A percentile compares a stretch with the other conserved stretches of the same genome.
These are phyloP conservation scores for Cydia strobilella DNA, from an alignment of 1,140 invertebrate species.

Conservation along the genomic window DNA sequence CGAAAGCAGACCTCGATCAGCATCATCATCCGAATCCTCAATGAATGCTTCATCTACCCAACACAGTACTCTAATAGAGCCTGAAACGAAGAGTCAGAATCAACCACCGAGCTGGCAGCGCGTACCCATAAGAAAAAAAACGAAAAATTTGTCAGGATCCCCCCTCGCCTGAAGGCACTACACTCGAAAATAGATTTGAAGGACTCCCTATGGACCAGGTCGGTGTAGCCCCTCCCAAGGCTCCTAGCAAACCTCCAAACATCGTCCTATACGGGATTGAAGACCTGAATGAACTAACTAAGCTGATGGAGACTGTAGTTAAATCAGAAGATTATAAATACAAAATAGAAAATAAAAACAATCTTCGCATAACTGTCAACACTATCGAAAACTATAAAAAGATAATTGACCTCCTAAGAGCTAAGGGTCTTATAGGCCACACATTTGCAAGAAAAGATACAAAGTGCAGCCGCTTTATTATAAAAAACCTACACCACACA, in stretches of 20 bases:
- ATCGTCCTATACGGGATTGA: conserved; percentile 31
- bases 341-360: conserved; percentile 12
- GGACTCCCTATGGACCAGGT: background rate
- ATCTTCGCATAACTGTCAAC: background rate
- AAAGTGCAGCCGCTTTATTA: conserved; percentile 6
- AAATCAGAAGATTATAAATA: background rate
- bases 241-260: conserved; percentile 1
- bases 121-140: background rate
- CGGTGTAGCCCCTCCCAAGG: background rate
- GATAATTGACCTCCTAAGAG: background rate
- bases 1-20: background rate
- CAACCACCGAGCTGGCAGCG: background rate
- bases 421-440: conserved; percentile 24
- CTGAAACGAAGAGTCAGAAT: background rate
- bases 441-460: conserved; percentile 7
- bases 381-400: conserved; percentile 11
- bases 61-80: background rate
- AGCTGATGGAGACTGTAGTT: background rate
- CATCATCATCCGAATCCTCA: background rate
- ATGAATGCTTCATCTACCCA: background rate
- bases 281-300: conserved; percentile 26
- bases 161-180: background rate
- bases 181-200: background rate
- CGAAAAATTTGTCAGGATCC: background rate
- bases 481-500: conserved; percentile 26